Conservation (phyloP, 2,888 invertebrate species). For the Mesorhabditis belari region DNA sequence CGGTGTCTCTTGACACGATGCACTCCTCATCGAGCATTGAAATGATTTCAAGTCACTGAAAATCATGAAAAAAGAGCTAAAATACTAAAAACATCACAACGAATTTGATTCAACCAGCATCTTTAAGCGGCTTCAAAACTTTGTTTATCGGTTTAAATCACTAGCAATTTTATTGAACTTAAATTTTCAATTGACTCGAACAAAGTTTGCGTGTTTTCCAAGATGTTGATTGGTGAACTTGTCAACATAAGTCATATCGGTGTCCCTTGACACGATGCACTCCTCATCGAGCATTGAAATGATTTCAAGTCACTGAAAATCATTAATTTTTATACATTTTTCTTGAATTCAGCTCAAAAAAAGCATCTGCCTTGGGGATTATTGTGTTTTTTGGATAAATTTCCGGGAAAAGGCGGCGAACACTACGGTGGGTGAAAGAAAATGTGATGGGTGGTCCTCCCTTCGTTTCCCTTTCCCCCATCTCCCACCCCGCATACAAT, state of each 20-base stretch:
- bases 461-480: neutral
- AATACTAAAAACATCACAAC: too few relatives aligned
- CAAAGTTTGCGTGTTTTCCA: slow-evolving; percentile 94
- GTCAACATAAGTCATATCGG: slow-evolving; percentile 94
- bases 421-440: too few relatives aligned
- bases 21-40: slow-evolving; percentile 99
- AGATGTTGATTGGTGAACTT: slow-evolving; percentile 98
- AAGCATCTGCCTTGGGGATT: too few relatives aligned
- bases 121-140: too few relatives aligned
- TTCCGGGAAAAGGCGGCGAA: too few relatives aligned
- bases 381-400: too few relatives aligned
- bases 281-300: slow-evolving; percentile 99
- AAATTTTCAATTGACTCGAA: slow-evolving; percentile 65
- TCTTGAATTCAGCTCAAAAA: neutral
- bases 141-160: slow-evolving; percentile 64
- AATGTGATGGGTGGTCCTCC: neutral
- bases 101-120: too few relatives aligned
- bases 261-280: slow-evolving; percentile 99
- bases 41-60: slow-evolving; percentile 98
- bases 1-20: slow-evolving; percentile 99
- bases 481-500: neutral
- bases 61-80: too few relatives aligned
- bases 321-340: neutral
- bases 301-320: slow-evolving; percentile 92
- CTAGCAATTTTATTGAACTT: neutral